phyloP scores from a whole-genome alignment of 1,140 invertebrate species.

The Pseudomyrmex cubaensis region DNA sequence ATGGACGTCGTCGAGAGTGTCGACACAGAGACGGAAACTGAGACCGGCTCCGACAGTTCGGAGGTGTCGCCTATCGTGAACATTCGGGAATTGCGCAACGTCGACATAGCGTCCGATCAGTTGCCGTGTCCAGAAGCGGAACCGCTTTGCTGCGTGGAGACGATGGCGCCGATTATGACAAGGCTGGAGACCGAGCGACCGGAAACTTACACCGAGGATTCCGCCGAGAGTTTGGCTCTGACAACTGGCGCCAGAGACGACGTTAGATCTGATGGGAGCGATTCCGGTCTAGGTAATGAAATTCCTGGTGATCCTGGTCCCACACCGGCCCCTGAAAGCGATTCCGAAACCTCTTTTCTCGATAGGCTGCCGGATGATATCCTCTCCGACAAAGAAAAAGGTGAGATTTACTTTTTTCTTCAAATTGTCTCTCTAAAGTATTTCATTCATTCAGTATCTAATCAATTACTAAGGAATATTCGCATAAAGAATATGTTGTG shows the following conservation, averaged over 20 bases:
- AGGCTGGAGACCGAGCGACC: constrained; percentile 80
- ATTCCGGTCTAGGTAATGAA: constrained; percentile 91
- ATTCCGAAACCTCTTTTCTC: constrained; percentile 86
- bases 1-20: constrained; percentile 54
- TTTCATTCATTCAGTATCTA: background rate
- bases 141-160: constrained; percentile 73
- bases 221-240: constrained; percentile 81
- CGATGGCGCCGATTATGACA: constrained; percentile 73
- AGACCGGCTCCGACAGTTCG: constrained; percentile 80
- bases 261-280: constrained; percentile 91
- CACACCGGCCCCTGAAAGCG: constrained; percentile 83
- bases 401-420: constrained; percentile 62
- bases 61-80: constrained; percentile 74
- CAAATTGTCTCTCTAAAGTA: background rate
- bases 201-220: constrained; percentile 83
- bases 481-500: background rate
- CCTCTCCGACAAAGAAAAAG: constrained; percentile 82
- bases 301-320: constrained; percentile 85
- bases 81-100: constrained; percentile 63
- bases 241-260: constrained; percentile 82
- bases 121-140: constrained; percentile 71
- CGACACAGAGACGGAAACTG: constrained; percentile 78
- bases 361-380: constrained; percentile 85
- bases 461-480: background rate
- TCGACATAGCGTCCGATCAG: constrained; percentile 63